phyloP scores from a whole-genome alignment of 2,797 vertebrate species.

The Cossypha niveicapilla region DNA sequence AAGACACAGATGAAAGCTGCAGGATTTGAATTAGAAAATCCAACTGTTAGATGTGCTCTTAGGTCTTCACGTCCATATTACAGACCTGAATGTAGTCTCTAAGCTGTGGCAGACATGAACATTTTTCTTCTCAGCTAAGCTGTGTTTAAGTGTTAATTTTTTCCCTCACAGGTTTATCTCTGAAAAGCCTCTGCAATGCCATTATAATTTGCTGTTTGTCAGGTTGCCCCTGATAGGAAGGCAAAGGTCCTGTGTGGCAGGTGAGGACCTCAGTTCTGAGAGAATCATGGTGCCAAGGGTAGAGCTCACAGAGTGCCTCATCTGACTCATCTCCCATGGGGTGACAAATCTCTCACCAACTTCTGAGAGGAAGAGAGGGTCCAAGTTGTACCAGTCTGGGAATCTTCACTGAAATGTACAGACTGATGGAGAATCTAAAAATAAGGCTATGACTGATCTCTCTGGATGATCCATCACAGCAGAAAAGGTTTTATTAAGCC shows the following conservation, averaged over 20 bases:
- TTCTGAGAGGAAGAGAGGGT: neutral
- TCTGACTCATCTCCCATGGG: fast-evolving
- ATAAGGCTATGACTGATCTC: neutral
- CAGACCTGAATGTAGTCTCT: neutral
- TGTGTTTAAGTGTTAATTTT: neutral
- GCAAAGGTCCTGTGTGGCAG: neutral
- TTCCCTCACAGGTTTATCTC: neutral
- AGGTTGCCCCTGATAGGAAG: neutral
- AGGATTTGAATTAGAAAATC: neutral
- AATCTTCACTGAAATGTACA: neutral
- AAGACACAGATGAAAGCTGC: neutral
- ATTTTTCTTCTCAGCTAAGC: neutral
- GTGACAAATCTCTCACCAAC: neutral
- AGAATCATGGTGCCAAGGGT: neutral
- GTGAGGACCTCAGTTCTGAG: neutral
- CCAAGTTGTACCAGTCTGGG: fast-evolving
- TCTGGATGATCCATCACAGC: neutral
- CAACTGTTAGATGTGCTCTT: neutral
- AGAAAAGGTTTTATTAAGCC: neutral
- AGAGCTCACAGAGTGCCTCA: neutral
- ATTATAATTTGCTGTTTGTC: neutral
- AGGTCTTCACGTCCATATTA: neutral
- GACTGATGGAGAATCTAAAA: neutral
- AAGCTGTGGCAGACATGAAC: neutral
- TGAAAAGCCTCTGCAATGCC: neutral